Evolutionary conservation across 2,888 invertebrate genomes (phyloP).

Genomic region (Gandaritis pyraliata): DNA sequence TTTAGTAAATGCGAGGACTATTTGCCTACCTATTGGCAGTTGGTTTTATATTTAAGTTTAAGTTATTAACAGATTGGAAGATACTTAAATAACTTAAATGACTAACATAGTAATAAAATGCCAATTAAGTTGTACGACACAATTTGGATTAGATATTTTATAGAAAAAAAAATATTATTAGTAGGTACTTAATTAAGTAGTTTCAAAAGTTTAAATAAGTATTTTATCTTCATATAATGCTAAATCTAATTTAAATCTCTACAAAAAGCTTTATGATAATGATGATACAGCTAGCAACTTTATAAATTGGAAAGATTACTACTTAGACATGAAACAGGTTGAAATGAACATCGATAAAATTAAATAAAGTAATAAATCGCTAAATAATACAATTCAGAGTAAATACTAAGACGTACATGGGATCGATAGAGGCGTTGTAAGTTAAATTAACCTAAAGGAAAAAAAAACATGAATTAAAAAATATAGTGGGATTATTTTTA

Average conservation of each 20-base stretch:
- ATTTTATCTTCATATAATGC: neutral
- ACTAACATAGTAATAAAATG: conserved; percentile 64
- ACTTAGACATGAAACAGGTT: neutral
- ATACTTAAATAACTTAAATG: conserved; percentile 57
- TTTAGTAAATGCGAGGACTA: conserved; percentile 78
- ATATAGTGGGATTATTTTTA: conserved; percentile 33
- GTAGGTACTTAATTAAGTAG: conserved; percentile 1
- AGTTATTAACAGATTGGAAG: conserved; percentile 63
- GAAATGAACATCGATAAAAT: neutral
- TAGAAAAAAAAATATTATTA: conserved; percentile 11
- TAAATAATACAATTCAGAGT: conserved; percentile 1
- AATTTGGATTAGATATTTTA: conserved; percentile 46
- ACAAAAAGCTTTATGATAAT: conserved; percentile 2
- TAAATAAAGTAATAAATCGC: conserved; percentile 6
- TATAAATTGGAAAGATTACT: neutral
- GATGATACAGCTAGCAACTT: conserved; percentile 2
- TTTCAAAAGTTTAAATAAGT: neutral
- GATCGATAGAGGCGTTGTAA: conserved; percentile 15
- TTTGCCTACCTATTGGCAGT: conserved; percentile 66
- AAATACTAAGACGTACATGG: neutral
- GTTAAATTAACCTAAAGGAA: conserved; percentile 7
- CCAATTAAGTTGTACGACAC: conserved; percentile 79
- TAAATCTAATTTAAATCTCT: neutral
- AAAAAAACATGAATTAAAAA: conserved; percentile 24
- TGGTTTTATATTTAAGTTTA: conserved; percentile 54